Base-by-base conservation (phyloP, 1,140 invertebrate species). In the Drosophila kurseongensis region DNA sequence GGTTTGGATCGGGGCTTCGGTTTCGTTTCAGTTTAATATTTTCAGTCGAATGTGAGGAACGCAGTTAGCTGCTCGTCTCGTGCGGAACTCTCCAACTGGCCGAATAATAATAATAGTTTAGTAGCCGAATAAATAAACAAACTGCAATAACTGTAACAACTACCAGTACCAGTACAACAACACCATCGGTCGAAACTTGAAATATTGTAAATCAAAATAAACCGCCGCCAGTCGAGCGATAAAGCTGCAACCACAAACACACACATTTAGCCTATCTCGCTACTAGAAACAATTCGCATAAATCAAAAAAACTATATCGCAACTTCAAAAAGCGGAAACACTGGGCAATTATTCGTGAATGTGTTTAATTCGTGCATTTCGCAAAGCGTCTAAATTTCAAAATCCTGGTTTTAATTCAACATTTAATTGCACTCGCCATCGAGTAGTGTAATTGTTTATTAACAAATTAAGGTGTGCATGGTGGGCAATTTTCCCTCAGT, bases 41-140 rank as follows among this genome's bases (percentile, higher is more conserved):
- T 51, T 90, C 82, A 90, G 81, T 90, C 81, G 69, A 85, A 82
- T 83, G 78, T 90, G 80, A 91, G 88, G 83, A 91, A 80, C 86
- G 81, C 82, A 90, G 86, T 86, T 82, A 76, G 82, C 86, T 86
- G 73, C 80, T 90, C 88, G 88, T 80, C 79, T 84, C 90, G 83
- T 85, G 88, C 80, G 68, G 73, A 86, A 75, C 54, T 61, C 60
- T 62, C 66, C 32, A 82, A 65, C 82, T 61, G 58, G 55, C 56
- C 56, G 56, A 18, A 45, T 23, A 60, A 45, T 50, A 58, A 75
- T 57, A 73, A 67, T 29, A 67, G 65, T 27, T 54, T 57, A 55
- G 54, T 47, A 47, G 54, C 48, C 48, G n/a, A 78, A 56, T 38
- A 84, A 69, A 52, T 68, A 72, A 29, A 80, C 48, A 47, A 66